Base-by-base conservation (phyloP, 1,140 invertebrate genomes). In the Berghia stephanieae region DNA sequence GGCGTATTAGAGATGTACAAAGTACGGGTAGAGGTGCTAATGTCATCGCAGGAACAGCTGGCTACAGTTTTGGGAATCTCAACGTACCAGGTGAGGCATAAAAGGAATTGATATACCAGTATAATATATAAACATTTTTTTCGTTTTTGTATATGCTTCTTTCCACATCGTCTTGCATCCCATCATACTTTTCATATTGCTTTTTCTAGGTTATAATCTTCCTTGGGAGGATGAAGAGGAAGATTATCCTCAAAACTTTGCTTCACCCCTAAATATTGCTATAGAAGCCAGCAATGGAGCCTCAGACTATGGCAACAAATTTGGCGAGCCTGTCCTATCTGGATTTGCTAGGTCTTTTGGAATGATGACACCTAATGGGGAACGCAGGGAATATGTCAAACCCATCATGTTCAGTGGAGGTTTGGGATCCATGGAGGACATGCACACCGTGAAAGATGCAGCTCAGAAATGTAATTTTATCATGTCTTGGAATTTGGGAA, bases 341-440 rank as follows among this genome's bases (percentile, higher is more conserved):
- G 98, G 98, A 36, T 99, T 99, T 89, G 93, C 94, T 0, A 92
- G 97, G 73, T 95, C 96, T 0, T 99, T 96, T 89, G 97, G 97
- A 10, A 90, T 96, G 83, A 89, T 90, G 0, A 92, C 95, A 83
- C 88, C 90, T 0, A 86, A 90, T 46, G 92, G 92, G 43, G 92
- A 94, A 80, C 90, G 97, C 70, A 92, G 95, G 76, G 98, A 99
- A 90, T 99, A 94, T 91, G 94, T 99, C 0, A 99, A 99, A 86
- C 97, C 98, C 0, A 99, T 99, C 75, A 98, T 99, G 97, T 99
- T 99, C 82, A 98, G 95, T 86, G 97, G 95, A 74, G 98, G 98
- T 49, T 92, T 99, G 78, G 97, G 98, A 6, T 94, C 93, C 16
- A 94, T 99, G 91, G 94, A 96, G 83, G 92, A 92, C n/a, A 87